Conservation (phyloP, 2,797 vertebrate species). For the Hapalemur alaotrensis region DNA sequence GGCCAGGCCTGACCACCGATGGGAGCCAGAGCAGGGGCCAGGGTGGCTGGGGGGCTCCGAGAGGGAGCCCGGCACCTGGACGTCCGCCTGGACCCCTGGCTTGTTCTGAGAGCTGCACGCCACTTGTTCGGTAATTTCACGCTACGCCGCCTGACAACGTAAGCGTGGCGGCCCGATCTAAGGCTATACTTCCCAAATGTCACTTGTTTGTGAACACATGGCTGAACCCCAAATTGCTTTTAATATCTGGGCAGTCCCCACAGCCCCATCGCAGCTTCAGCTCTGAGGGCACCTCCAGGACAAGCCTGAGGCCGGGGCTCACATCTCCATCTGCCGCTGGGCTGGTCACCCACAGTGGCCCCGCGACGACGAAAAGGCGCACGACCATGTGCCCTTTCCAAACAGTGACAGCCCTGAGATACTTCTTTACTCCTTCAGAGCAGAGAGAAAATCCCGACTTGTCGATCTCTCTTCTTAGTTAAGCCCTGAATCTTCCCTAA, state of each 20-base stretch:
- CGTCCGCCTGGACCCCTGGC: neutral
- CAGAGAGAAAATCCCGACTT: neutral
- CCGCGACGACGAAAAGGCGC: fast-evolving
- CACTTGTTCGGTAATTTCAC: slow-evolving; percentile 89
- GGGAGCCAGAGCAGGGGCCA: neutral
- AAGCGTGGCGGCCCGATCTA: slow-evolving; percentile 70
- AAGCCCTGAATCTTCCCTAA: neutral
- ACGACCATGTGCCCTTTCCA: fast-evolving
- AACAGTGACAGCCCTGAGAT: fast-evolving
- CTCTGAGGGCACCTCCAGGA: slow-evolving; percentile 45
- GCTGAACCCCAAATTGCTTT: slow-evolving; percentile 83
- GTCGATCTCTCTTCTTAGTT: fast-evolving
- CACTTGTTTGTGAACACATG: slow-evolving; percentile 83
- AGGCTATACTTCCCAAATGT: slow-evolving; percentile 79
- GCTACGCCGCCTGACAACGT: slow-evolving; percentile 82
- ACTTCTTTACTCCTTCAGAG: neutral
- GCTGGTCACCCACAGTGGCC: neutral
- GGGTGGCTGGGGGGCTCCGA: fast-evolving
- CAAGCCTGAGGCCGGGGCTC: slow-evolving; percentile 47
- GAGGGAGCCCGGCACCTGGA: fast-evolving
- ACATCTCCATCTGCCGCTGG: neutral
- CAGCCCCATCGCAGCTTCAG: slow-evolving; percentile 21
- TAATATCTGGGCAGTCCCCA: slow-evolving; percentile 76
- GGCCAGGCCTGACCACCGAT: neutral
- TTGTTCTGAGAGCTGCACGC: slow-evolving; percentile 49